Base-by-base conservation (phyloP, 2,888 invertebrate genomes). In the Opisthograptis luteolata region DNA sequence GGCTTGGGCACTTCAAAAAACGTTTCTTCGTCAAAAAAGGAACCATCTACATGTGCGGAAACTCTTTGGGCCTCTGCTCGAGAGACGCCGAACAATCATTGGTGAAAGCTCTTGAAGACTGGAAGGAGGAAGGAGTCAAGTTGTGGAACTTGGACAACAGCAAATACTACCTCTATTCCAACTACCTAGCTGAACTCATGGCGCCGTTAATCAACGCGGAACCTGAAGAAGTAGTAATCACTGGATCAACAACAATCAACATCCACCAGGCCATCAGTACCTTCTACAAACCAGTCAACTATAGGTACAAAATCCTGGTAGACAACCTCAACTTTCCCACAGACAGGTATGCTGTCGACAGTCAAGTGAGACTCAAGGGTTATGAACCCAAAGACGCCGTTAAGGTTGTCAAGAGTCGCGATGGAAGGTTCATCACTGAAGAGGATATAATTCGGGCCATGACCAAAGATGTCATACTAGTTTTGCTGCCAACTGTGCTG, bases 261-360 rank as follows among this genome's bases (percentile, higher is more conserved):
- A 80, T 87, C 4, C 88, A 88, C 45, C 84, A 85, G 67, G 75
- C 73, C 0, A 70, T 88, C 12, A 81, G 81, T 48, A 87, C 87
- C 0, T 80, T 87, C 31, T 88, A 87, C 44, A 79, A 81, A 47
- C 88, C 88, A 1, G 80, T 75, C 1, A 64, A 63, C 30, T 56
- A 66, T 0, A 79, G 64, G 27, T 87, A 80, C 60, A 88, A 84
- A 68, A 86, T 88, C 37, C 50, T 88, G 0, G 79, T 87, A 0
- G 88, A 88, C 24, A 70, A 88, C 36, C 64, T 86, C 0, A 88
- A 88, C 43, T 88, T 88, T 25, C 80, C 88, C 0, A 85, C 87
- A 0, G 87, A 88, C 45, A 72, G 81, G 14, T 88, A 87, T 48
- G 88, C 84, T 3, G 71, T 87, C 0, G 87, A 88, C 34, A 79